phyloP scores from a whole-genome alignment of 2,888 invertebrate genomes.

The Pomacea canaliculata region DNA sequence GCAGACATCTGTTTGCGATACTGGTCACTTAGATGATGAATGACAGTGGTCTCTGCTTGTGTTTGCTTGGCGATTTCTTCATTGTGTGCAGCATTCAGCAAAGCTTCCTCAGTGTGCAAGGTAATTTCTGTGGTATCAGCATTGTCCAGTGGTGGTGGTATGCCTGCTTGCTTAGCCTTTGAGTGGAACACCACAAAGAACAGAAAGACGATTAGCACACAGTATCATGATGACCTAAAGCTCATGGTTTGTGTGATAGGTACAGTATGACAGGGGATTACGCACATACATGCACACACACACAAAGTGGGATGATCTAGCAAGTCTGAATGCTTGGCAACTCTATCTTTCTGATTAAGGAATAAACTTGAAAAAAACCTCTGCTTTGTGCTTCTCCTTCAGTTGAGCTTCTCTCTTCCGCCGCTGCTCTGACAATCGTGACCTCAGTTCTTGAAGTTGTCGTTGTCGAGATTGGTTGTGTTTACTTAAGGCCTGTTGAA shows the following conservation, averaged over 20 bases:
- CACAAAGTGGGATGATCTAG: no score
- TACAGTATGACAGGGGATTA: no score
- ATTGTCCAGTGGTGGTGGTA: slow-evolving; percentile 50
- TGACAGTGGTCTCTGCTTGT: slow-evolving; percentile 48
- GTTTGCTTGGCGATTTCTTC: slow-evolving; percentile 57
- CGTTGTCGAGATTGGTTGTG: slow-evolving; percentile 45
- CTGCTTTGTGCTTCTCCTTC: slow-evolving; percentile 56
- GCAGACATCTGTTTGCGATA: slow-evolving; percentile 51
- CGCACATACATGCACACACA: no score
- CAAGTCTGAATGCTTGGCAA: no score
- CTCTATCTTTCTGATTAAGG: no score
- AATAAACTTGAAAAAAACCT: slow-evolving; percentile 42
- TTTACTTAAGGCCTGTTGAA: slow-evolving; percentile 52
- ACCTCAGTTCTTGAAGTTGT: slow-evolving; percentile 52
- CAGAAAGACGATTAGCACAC: no score
- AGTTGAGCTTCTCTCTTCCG: slow-evolving; percentile 51
- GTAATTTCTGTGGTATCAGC: slow-evolving; percentile 46
- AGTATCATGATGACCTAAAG: no score
- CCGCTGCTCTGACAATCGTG: slow-evolving; percentile 59
- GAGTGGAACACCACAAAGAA: background rate
- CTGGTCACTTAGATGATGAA: slow-evolving; percentile 47
- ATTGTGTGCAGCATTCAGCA: slow-evolving; percentile 49
- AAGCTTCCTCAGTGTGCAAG: slow-evolving; percentile 49
- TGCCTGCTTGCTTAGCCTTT: slow-evolving; percentile 57
- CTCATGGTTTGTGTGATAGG: no score